Evolutionary conservation across 2,797 vertebrate species (phyloP), one percentile per base, ranked within the genome.

Genomic region (Caiman crocodilus): DNA sequence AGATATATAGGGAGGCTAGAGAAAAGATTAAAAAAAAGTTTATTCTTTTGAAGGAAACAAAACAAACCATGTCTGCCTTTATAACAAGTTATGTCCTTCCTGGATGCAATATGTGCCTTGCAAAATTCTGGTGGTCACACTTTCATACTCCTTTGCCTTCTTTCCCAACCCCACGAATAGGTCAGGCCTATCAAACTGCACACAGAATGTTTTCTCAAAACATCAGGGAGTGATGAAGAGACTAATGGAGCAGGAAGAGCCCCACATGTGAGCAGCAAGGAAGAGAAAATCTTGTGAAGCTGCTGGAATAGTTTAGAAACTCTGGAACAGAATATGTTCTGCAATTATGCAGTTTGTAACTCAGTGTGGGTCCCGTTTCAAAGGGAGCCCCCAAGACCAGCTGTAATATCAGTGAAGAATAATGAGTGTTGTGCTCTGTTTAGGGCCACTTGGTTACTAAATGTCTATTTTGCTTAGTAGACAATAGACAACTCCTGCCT

Each of bases 181-280:
- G 42, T 50, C 16, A 76, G 74, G 26, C 18, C 14, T 75, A 25
- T 88, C 23, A 35, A 61, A 79, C 28, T n/a, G 35, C 59, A 50
- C 32, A 18, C n/a, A 57, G 56, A 79, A 73, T 0, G 1, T 14
- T 6, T 87, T 91, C 13, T 16, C 25, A 1, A 2, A 1, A 71
- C 26, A 7, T 20, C 32, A 32, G 57, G 35, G 67, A 89, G 50
- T 21, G 61, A 30, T 21, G n/a, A 87, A 58, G 28, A n/a, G 35
- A 55, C 23, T 56, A 17, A 23, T 1, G 14, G 58, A 82, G 20
- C 80, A 0, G 0, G 0, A 1, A 82, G 35, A 11, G 78, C 55
- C 30, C 61, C 0, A 0, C 6, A 26, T 57, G 8, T 18, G 35
- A 26, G 50, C 11, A 83, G 35, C 0, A 7, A 69, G 15, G 4